Conservation (phyloP, 2,797 vertebrate genomes). For the Australoheros facetus region DNA sequence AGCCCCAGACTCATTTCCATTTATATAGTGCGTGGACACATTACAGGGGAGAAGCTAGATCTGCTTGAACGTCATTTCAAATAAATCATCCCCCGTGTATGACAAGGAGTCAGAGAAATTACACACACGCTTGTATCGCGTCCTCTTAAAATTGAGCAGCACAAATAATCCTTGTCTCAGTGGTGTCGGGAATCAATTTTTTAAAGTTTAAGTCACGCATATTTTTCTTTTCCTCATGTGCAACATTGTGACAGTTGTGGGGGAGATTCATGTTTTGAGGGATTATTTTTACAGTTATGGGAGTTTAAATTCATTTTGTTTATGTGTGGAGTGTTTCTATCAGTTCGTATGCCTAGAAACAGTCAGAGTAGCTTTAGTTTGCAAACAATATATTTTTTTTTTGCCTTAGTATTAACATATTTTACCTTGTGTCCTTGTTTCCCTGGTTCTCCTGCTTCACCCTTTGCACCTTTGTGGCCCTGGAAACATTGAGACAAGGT, state of each 20-base stretch:
- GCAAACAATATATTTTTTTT: neutral
- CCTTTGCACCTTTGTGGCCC: slow-evolving; percentile 97
- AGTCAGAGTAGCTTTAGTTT: neutral
- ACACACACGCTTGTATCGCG: slow-evolving; percentile 52
- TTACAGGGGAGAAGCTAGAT: slow-evolving; percentile 64
- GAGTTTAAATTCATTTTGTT: slow-evolving; percentile 9
- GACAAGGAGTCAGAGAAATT: slow-evolving; percentile 55
- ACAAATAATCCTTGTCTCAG: slow-evolving; percentile 50
- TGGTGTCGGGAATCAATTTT: slow-evolving; percentile 27
- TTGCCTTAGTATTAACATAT: neutral
- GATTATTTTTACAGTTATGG: slow-evolving; percentile 17
- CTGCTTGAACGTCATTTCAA: slow-evolving; percentile 66
- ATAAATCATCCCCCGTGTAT: slow-evolving; percentile 68
- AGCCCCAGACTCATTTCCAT: slow-evolving; percentile 76
- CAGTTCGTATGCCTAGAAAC: neutral
- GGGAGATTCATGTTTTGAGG: slow-evolving; percentile 8
- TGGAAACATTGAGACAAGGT: slow-evolving; percentile 58
- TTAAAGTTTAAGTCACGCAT: slow-evolving; percentile 12
- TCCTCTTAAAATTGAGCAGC: slow-evolving; percentile 54
- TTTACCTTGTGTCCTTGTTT: slow-evolving; percentile 98
- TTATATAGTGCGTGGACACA: slow-evolving; percentile 73
- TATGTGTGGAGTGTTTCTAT: neutral
- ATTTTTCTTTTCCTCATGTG: slow-evolving; percentile 12
- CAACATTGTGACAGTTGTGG: neutral
- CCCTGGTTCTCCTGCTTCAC: slow-evolving; percentile 94